Base-by-base conservation (phyloP, 2,797 vertebrate species). In the Aldrovandia affinis region DNA sequence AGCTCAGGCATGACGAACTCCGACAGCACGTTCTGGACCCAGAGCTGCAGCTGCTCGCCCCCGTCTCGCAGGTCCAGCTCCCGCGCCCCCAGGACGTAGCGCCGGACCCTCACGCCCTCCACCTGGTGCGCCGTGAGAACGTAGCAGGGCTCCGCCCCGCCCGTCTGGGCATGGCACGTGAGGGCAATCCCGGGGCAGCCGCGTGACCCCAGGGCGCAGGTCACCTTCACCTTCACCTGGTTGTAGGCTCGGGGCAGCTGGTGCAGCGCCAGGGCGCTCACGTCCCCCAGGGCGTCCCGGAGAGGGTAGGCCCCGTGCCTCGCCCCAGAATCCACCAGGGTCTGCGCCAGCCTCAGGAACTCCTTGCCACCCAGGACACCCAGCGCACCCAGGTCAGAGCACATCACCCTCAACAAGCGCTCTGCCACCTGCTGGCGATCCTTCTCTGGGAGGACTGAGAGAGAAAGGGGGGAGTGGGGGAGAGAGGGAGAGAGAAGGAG, bases 1-100 rank as follows among this genome's bases (percentile, higher is more conserved):
- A 99, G 98, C 93, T 99, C 98, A 0, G 98, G 98, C 98, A 99
- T 99, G 75, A 99, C 98, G 3, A 99, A 99, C 94, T 99, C 98
- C 0, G 98, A 99, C 33, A 99, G 95, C 86, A 99, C 98, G 0
- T 99, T 99, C 95, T 99, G 98, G 25, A 97, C 98, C 98, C 98
- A 99, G 93, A 99, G 97, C 89, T 99, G 97, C 85, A 99, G 95
- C 91, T 99, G 96, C 87, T 99, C 98, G 0, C 97, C 97, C 0
- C 96, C 97, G 70, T 99, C 98, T 3, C 96, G 95, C 14, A 96
- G 91, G 89, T 98, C 98, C 0, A 97, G 95, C 0, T 98, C 98
- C 90, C 97, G 96, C 84, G 99, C 96, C 0, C 98, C 98, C 33
- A 99, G 94, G 78, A 99, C 97, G 0, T 99, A 99, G 75, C 97